Conservation (phyloP, 2,888 invertebrate genomes). For the Drosophila sordidula region DNA sequence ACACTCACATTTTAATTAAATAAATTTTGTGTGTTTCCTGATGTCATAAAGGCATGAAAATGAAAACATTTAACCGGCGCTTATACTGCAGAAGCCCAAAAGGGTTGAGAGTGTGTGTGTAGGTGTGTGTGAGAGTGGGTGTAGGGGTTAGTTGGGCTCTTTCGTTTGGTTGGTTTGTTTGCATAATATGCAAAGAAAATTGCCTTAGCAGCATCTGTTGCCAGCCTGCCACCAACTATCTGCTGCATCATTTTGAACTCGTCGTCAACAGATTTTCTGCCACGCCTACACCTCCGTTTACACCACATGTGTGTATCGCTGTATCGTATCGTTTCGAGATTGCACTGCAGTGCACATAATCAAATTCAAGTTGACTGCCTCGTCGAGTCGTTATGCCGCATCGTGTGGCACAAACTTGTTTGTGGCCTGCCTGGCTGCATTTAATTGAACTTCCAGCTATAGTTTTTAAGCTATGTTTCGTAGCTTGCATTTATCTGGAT, state of each 20-base stretch:
- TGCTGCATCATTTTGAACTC: slow-evolving; percentile 54
- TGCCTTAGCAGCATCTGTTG: slow-evolving; percentile 46
- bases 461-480: slow-evolving; percentile 11
- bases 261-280: slow-evolving; percentile 57
- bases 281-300: not conserved
- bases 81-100: slow-evolving; percentile 38
- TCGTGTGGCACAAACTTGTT: slow-evolving; percentile 23
- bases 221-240: slow-evolving; percentile 8
- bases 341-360: slow-evolving; percentile 62
- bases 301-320: slow-evolving; percentile 2
- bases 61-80: slow-evolving; percentile 74
- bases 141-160: not conserved
- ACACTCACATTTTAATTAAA: slow-evolving; percentile 70
- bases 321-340: slow-evolving; percentile 35
- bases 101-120: slow-evolving; percentile 4
- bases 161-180: slow-evolving; percentile 57
- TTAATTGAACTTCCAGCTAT: slow-evolving; percentile 59
- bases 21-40: slow-evolving; percentile 71
- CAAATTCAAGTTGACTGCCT: slow-evolving; percentile 68
- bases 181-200: slow-evolving; percentile 68
- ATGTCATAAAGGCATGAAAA: slow-evolving; percentile 66
- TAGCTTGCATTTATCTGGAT: slow-evolving; percentile 4
- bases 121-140: not conserved
- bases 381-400: slow-evolving; percentile 25
- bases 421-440: slow-evolving; percentile 37